phyloP scores from a whole-genome alignment of 2,888 invertebrate species.

The Nemotelus pantherinus region DNA sequence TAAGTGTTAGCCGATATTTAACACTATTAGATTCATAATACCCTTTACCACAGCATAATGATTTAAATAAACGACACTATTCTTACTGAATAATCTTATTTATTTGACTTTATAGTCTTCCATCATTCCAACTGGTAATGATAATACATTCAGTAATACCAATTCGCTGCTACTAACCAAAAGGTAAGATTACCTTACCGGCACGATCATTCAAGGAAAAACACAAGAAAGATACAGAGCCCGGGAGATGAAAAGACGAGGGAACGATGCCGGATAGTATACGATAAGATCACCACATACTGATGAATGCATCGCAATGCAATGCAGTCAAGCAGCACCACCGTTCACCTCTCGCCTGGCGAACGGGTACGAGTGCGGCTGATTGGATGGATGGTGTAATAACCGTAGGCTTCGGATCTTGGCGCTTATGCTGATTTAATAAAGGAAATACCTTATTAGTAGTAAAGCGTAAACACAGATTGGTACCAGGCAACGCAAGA shows the following conservation, averaged over 20 bases:
- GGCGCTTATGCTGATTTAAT: conserved; percentile 47
- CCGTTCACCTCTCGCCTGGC: conserved; percentile 1
- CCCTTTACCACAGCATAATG: too few relatives aligned
- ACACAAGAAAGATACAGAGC: background rate
- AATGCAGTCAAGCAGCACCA: background rate
- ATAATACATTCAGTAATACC: background rate
- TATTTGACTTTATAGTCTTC: too few relatives aligned
- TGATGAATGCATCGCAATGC: background rate
- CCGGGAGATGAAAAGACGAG: conserved; percentile 1
- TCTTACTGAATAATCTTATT: too few relatives aligned
- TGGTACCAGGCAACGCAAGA: conserved; percentile 24
- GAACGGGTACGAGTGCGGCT: background rate
- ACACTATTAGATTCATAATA: too few relatives aligned
- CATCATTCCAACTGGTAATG: conserved; percentile 7
- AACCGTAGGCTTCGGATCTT: conserved; percentile 38
- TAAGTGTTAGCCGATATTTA: too few relatives aligned
- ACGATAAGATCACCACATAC: conserved; percentile 28
- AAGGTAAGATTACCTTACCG: conserved; percentile 33
- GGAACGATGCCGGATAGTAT: conserved; percentile 1
- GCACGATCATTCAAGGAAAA: background rate
- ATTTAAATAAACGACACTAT: too few relatives aligned
- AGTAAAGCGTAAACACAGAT: conserved; percentile 45
- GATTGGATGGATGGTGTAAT: conserved; percentile 41
- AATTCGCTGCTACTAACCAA: background rate
- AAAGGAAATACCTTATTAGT: conserved; percentile 47